Percentiles rank a stretch among this genome's conserved stretches.
Conservation (phyloP, 2,888 invertebrate species). For the Conomelus anceps region DNA sequence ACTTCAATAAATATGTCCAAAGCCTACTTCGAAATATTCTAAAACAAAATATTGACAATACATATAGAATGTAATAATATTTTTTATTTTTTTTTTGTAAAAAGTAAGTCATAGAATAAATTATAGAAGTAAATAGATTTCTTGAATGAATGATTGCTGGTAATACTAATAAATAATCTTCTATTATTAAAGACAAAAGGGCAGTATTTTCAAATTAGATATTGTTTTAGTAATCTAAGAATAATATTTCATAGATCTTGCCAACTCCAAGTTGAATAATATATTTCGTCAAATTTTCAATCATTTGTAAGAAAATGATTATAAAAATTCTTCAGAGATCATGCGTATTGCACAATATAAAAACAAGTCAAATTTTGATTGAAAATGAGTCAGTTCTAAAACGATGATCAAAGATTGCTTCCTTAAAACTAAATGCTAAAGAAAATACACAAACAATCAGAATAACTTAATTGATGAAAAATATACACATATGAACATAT, state of each 20-base stretch:
- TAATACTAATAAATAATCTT: no score
- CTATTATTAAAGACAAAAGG: no score
- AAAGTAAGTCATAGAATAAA: no score
- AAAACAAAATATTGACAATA: no score
- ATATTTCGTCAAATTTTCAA: not conserved
- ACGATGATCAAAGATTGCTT: not conserved
- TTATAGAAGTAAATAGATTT: no score
- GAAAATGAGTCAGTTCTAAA: not conserved
- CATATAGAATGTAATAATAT: no score
- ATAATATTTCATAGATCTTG: not conserved
- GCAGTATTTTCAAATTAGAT: no score
- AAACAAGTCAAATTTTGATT: not conserved
- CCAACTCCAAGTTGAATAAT: not conserved
- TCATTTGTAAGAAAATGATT: not conserved
- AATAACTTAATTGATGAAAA: not conserved
- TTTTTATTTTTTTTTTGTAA: no score
- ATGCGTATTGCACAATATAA: not conserved
- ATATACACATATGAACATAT: not conserved
- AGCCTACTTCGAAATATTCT: no score
- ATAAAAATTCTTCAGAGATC: not conserved
- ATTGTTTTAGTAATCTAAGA: not conserved
- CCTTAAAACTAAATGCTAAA: not conserved
- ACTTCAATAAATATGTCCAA: no score
- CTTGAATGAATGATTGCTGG: no score
- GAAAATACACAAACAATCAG: not conserved